A percentile compares a stretch with the other conserved stretches of the same genome.
Evolutionary conservation across 1,140 invertebrate genomes (phyloP).

Genomic region (Drosophila lacteicornis): DNA sequence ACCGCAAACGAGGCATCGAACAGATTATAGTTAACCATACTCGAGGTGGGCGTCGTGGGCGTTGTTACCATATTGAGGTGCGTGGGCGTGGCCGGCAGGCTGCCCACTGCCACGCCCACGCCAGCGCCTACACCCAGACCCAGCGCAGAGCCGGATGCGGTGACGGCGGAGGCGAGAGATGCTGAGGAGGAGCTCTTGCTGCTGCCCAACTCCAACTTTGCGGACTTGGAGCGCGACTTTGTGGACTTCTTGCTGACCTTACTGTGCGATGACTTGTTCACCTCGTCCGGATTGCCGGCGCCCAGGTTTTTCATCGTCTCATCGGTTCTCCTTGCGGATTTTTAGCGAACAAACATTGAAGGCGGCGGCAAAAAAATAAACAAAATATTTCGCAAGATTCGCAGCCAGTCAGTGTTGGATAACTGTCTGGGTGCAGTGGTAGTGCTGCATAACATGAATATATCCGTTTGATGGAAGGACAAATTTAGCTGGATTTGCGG

Average conservation of each 20-base stretch:
- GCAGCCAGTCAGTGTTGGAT: not conserved
- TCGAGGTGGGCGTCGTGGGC: constrained; percentile 73
- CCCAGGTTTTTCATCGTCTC: constrained; percentile 71
- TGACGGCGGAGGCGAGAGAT: not conserved
- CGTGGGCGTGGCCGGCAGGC: constrained; percentile 57
- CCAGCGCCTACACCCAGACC: constrained; percentile 12
- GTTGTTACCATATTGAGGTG: constrained; percentile 68
- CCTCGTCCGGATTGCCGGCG: constrained; percentile 58
- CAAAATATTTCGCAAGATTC: constrained; percentile 9
- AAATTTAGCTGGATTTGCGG: not conserved
- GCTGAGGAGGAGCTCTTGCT: constrained; percentile 38
- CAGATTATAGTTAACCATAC: constrained; percentile 57
- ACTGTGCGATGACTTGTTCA: constrained; percentile 55
- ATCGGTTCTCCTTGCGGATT: constrained; percentile 7
- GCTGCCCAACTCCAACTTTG: constrained; percentile 62
- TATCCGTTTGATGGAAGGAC: no score
- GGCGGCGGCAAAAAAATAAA: constrained; percentile 11
- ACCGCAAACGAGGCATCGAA: constrained; percentile 70
- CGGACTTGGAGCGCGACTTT: constrained; percentile 73
- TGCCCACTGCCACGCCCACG: constrained; percentile 39
- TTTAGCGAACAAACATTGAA: constrained; percentile 16
- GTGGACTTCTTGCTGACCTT: constrained; percentile 79
- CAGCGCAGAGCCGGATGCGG: constrained; percentile 9
- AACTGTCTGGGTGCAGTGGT: not conserved
- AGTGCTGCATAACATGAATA: not conserved